Evolutionary conservation across 2,797 vertebrate genomes (phyloP).

Genomic region (Notamacropus eugenii): DNA sequence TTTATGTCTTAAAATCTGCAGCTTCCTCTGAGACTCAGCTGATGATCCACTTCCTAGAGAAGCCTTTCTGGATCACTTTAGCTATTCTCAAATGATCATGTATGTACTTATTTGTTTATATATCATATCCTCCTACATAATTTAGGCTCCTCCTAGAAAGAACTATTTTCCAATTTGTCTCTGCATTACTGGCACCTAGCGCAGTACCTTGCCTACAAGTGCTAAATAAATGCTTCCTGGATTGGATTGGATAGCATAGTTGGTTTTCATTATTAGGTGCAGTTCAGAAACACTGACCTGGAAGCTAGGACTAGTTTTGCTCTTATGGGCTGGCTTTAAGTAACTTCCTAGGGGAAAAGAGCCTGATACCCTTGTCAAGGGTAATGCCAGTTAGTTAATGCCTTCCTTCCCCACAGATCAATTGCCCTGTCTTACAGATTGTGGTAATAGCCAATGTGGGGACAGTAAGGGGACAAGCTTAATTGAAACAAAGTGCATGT

Average conservation of each 20-base stretch:
- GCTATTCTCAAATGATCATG: background rate
- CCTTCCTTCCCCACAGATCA: background rate
- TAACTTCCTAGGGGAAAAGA: background rate
- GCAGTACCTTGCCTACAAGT: background rate
- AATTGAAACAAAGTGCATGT: background rate
- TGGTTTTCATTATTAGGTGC: background rate
- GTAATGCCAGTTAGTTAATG: background rate
- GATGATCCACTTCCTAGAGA: background rate
- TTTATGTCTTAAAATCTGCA: background rate
- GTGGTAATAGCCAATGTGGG: background rate
- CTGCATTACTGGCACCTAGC: background rate
- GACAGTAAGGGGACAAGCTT: background rate
- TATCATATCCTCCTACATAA: background rate
- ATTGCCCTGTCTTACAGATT: background rate
- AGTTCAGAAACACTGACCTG: background rate
- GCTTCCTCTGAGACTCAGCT: background rate
- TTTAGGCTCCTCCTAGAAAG: background rate
- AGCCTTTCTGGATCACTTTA: background rate
- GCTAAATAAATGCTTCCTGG: background rate
- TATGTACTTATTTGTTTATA: background rate
- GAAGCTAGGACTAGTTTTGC: background rate
- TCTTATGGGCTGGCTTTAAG: background rate
- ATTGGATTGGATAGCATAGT: background rate
- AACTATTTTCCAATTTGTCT: background rate
- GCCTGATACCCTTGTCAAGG: background rate